These are phyloP conservation scores for Ornithoptera alexandrae DNA, from an alignment of 2,888 invertebrate species.

Conservation along the genomic window DNA sequence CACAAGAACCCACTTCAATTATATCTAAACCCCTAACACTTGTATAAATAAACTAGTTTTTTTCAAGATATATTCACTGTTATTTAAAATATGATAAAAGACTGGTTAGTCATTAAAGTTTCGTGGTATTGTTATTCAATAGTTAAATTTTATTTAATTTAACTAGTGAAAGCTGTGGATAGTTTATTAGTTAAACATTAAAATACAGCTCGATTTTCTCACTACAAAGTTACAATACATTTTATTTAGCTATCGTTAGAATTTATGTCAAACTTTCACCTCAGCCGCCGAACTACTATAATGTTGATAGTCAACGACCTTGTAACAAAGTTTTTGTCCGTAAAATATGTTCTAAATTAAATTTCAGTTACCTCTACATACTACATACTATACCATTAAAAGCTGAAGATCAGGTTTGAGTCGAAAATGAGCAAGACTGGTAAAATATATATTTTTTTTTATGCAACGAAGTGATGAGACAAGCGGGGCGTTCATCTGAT, in stretches of 20 bases:
- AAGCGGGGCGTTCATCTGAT: too few species aligned
- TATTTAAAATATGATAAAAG: not conserved
- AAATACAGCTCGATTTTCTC: slow-evolving; percentile 8
- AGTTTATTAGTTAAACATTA: not conserved
- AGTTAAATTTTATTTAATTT: not conserved
- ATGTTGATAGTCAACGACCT: slow-evolving; percentile 10
- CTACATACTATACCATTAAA: too few species aligned
- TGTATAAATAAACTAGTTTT: too few species aligned
- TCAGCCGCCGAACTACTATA: slow-evolving; percentile 9
- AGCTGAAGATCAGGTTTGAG: too few species aligned
- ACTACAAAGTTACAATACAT: slow-evolving; percentile 1
- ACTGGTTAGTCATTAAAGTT: not conserved
- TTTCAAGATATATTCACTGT: too few species aligned
- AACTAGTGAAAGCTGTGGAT: not conserved
- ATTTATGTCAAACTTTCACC: slow-evolving; percentile 24
- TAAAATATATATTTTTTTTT: too few species aligned
- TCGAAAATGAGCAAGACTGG: too few species aligned
- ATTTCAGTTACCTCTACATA: too few species aligned
- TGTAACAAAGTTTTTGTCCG: not conserved
- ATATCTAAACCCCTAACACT: too few species aligned
- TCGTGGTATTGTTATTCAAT: not conserved
- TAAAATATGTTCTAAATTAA: not conserved
- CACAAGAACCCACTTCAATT: too few species aligned
- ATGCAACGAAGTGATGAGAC: too few species aligned
- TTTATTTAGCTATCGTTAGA: slow-evolving; percentile 19